Percentiles rank a stretch among this genome's conserved stretches.
phyloP scores from a whole-genome alignment of 2,797 vertebrate genomes.

The Dromococcyx pavoninus region DNA sequence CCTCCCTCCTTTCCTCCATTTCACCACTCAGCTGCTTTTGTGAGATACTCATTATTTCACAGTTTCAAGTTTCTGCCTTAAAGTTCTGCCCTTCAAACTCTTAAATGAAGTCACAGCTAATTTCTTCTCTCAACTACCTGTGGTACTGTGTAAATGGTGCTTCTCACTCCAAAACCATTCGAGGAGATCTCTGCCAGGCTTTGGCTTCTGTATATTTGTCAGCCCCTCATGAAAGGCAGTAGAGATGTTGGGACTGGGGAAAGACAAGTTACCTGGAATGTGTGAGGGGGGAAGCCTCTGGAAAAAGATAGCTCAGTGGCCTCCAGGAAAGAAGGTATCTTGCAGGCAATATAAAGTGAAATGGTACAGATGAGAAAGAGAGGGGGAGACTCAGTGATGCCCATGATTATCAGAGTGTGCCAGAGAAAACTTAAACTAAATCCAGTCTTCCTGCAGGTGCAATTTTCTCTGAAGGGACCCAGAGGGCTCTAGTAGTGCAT shows the following conservation, averaged over 20 bases:
- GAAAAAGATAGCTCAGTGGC: background rate
- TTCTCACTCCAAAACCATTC: background rate
- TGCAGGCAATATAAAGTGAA: background rate
- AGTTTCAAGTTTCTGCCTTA: background rate
- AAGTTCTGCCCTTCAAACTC: background rate
- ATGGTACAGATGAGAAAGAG: background rate
- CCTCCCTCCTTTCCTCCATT: background rate
- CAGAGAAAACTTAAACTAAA: background rate
- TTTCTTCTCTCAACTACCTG: background rate
- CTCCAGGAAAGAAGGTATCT: background rate
- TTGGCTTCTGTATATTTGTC: background rate
- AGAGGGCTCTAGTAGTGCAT: background rate
- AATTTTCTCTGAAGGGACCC: background rate
- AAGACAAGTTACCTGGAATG: background rate
- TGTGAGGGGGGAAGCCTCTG: background rate
- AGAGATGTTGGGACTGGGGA: background rate
- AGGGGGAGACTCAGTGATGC: background rate
- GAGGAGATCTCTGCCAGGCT: background rate
- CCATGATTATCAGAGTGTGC: background rate
- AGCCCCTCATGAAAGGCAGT: background rate
- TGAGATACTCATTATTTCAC: background rate
- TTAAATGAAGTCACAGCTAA: background rate
- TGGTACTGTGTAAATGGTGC: accelerated
- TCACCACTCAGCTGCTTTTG: background rate
- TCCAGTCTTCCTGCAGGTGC: background rate